These are phyloP conservation scores for Diorhabda sublineata DNA, from an alignment of 1,140 invertebrate genomes.

Conservation along the genomic window DNA sequence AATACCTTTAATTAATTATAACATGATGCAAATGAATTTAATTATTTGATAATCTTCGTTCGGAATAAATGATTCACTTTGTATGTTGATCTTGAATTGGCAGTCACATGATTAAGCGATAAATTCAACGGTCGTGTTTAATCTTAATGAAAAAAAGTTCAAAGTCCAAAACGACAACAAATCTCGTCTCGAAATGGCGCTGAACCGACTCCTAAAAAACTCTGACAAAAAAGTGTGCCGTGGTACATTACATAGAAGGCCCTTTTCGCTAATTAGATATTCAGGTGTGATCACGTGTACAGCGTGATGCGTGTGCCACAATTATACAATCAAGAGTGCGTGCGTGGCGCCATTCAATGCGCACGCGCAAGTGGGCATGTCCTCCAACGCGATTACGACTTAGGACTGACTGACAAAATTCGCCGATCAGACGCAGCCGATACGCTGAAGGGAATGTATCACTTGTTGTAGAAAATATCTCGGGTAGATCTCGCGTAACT, in stretches of 20 bases:
- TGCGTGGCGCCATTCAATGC: constrained; percentile 38
- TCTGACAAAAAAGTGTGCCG: background rate
- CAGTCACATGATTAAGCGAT: constrained; percentile 1
- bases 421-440: background rate
- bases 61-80: background rate
- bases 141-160: background rate
- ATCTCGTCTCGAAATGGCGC: background rate
- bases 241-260: constrained; percentile 5
- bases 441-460: background rate
- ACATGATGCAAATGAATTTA: too few relatives aligned
- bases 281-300: constrained; percentile 27
- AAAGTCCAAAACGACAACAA: constrained; percentile 7
- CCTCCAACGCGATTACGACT: constrained; percentile 32
- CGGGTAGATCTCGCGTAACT: constrained; percentile 9
- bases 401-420: constrained; percentile 1
- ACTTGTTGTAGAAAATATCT: background rate
- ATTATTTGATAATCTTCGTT: too few relatives aligned
- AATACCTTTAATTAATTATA: too few relatives aligned
- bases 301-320: constrained; percentile 30
- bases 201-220: background rate
- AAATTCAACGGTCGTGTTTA: background rate
- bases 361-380: constrained; percentile 39
- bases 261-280: constrained; percentile 17
- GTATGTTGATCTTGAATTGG: background rate
- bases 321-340: constrained; percentile 38